Percentiles rank a stretch among this genome's conserved stretches.
Evolutionary conservation across 1,140 invertebrate genomes (phyloP).

Genomic region (Drosophila carrolli): DNA sequence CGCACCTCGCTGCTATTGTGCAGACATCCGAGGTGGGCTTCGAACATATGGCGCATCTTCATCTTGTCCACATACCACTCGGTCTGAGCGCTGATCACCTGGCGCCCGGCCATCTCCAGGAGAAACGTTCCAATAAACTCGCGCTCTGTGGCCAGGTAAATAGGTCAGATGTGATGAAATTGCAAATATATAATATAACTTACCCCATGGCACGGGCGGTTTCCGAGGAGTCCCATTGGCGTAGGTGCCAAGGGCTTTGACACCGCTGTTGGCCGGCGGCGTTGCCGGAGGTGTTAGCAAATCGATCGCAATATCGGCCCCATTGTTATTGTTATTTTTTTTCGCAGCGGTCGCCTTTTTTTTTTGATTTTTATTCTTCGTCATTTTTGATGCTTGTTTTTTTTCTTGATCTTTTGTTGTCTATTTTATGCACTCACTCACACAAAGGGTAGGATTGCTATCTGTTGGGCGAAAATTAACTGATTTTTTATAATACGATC

Average conservation of each 20-base stretch:
- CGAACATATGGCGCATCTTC: constrained; percentile 39
- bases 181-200: constrained; percentile 8
- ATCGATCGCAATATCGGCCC: neutral
- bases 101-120: constrained; percentile 50
- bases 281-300: constrained; percentile 48
- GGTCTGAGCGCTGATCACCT: constrained; percentile 49
- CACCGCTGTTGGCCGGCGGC: constrained; percentile 31
- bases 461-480: constrained; percentile 4
- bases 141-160: constrained; percentile 41
- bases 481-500: constrained; percentile 21
- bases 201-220: constrained; percentile 53
- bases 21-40: constrained; percentile 8
- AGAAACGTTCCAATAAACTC: constrained; percentile 70
- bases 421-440: neutral
- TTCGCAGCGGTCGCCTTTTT: constrained; percentile 36
- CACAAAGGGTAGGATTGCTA: neutral
- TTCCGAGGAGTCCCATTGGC: constrained; percentile 33
- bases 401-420: constrained; percentile 2
- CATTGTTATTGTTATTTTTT: constrained; percentile 18
- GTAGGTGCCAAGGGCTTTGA: constrained; percentile 1
- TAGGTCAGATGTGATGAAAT: neutral
- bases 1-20: constrained; percentile 39
- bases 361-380: constrained; percentile 63
- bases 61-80: constrained; percentile 65
- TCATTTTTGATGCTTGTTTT: constrained; percentile 39